Percentiles rank a stretch among this genome's conserved stretches.
Evolutionary conservation across 2,888 invertebrate species (phyloP).

Genomic region (Stenolophus ochropezus): DNA sequence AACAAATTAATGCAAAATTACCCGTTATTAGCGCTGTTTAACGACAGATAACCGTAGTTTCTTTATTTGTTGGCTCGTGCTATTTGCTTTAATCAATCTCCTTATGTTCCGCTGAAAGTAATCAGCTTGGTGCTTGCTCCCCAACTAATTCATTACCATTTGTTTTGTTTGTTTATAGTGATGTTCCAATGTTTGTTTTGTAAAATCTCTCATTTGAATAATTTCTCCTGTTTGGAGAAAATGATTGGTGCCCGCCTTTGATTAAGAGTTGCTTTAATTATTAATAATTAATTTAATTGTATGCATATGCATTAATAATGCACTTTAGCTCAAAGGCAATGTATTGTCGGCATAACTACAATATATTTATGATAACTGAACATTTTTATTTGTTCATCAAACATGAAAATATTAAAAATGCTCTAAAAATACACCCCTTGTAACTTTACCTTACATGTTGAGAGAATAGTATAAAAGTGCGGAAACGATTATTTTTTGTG

Average conservation of each 20-base stretch:
- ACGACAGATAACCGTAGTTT: background rate
- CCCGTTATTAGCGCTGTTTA: background rate
- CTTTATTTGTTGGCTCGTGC: conserved; percentile 25
- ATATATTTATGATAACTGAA: background rate
- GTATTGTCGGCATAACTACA: background rate
- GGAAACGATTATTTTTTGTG: too few species aligned
- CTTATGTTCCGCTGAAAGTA: background rate
- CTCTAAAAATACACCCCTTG: too few species aligned
- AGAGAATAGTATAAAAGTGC: too few species aligned
- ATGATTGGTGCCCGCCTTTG: background rate
- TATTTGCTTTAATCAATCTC: conserved; percentile 3
- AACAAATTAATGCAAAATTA: conserved; percentile 14
- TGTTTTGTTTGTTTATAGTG: conserved; percentile 22
- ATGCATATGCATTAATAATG: background rate
- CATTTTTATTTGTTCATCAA: too few species aligned
- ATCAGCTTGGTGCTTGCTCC: conserved; percentile 2
- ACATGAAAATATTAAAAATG: too few species aligned
- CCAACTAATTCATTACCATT: conserved; percentile 2
- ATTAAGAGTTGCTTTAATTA: background rate
- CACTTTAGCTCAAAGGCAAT: background rate
- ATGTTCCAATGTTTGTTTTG: conserved; percentile 5
- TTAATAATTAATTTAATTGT: conserved; percentile 18
- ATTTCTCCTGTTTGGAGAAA: conserved; percentile 36
- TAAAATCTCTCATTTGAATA: conserved; percentile 33
- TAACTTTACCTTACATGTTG: too few species aligned